Conservation (phyloP, 2,113 vertebrate species). For the Seriola quinqueradiata region DNA sequence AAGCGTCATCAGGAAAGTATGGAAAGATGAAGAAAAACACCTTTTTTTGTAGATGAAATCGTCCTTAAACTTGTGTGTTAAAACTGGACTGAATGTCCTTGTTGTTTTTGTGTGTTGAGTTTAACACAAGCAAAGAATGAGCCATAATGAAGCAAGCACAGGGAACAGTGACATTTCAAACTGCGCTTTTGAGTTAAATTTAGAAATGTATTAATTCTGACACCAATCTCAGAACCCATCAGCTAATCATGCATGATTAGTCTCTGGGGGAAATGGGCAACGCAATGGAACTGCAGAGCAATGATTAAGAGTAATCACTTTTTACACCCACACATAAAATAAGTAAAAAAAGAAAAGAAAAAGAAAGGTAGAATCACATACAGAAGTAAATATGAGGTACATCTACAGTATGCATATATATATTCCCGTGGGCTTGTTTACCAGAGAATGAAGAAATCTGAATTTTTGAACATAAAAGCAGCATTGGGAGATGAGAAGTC, state of each 20-base stretch:
- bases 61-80: not conserved
- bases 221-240: slow-evolving; percentile 57
- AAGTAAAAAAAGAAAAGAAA: slow-evolving; percentile 24
- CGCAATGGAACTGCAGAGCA: slow-evolving; percentile 36
- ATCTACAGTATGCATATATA: not conserved
- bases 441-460: slow-evolving; percentile 14
- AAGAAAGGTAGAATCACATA: slow-evolving; percentile 23
- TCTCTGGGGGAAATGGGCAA: slow-evolving; percentile 49
- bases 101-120: not conserved
- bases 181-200: slow-evolving; percentile 48
- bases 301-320: slow-evolving; percentile 62
- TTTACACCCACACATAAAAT: slow-evolving; percentile 55
- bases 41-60: not conserved
- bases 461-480: slow-evolving; percentile 26
- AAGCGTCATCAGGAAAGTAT: not conserved
- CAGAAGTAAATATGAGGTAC: slow-evolving; percentile 1
- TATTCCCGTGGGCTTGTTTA: slow-evolving; percentile 9
- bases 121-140: slow-evolving; percentile 15
- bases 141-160: slow-evolving; percentile 11
- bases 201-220: slow-evolving; percentile 54
- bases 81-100: not conserved
- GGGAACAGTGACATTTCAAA: slow-evolving; percentile 48
- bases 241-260: slow-evolving; percentile 71
- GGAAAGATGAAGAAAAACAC: not conserved
- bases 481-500: slow-evolving; percentile 22